phyloP scores from a whole-genome alignment of 2,113 vertebrate species.

The Natator depressus region DNA sequence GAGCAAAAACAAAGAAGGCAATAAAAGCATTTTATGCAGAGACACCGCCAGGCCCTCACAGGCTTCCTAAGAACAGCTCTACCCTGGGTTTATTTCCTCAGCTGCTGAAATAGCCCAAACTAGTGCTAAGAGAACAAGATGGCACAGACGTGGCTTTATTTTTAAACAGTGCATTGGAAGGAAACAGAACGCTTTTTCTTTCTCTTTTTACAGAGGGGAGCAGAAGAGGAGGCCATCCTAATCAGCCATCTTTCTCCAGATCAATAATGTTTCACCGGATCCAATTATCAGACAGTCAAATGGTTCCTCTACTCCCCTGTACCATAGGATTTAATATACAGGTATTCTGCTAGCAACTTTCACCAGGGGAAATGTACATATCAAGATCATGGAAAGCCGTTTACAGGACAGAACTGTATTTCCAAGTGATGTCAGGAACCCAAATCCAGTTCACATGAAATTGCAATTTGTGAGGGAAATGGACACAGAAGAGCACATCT shows the following conservation, averaged over 20 bases:
- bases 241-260: neutral
- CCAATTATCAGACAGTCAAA: neutral
- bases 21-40: conserved; percentile 79
- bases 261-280: neutral
- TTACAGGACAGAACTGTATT: neutral
- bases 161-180: conserved; percentile 4
- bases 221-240: neutral
- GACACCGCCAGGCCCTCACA: conserved; percentile 52
- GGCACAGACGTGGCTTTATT: conserved; percentile 26
- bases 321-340: neutral
- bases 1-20: conserved; percentile 77
- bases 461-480: conserved; percentile 44
- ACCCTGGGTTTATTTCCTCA: conserved; percentile 75
- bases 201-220: neutral
- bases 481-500: conserved; percentile 23
- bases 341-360: neutral
- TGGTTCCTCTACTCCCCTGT: neutral
- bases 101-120: conserved; percentile 76
- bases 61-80: conserved; percentile 52
- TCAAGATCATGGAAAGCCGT: neutral
- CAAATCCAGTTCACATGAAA: conserved; percentile 25
- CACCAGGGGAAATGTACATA: neutral
- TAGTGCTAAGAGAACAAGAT: conserved; percentile 65
- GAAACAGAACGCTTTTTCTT: neutral
- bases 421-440: neutral